phyloP scores from a whole-genome alignment of 2,113 vertebrate genomes.

The Rutilus rutilus region DNA sequence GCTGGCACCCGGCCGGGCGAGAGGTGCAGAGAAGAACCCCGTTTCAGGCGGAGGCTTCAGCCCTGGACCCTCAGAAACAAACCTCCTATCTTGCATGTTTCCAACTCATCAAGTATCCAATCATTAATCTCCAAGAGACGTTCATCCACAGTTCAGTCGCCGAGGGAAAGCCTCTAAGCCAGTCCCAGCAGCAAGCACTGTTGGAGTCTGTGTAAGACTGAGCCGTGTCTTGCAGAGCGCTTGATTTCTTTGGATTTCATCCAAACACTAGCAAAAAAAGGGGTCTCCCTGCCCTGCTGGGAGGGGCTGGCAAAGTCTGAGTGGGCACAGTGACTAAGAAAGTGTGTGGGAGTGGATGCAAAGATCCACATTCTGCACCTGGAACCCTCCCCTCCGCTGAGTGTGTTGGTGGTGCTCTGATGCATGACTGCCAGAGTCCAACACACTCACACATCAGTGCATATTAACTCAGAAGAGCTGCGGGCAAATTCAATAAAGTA shows the following conservation, averaged over 20 bases:
- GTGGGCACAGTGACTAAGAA: slow-evolving; percentile 42
- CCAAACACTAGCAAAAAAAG: slow-evolving; percentile 41
- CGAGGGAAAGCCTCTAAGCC: background rate
- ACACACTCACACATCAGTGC: slow-evolving; percentile 37
- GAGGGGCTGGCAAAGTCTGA: slow-evolving; percentile 53
- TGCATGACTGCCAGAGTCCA: background rate
- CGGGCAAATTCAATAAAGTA: slow-evolving; percentile 43
- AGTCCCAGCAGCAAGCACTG: slow-evolving; percentile 6
- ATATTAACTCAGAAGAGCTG: slow-evolving; percentile 19
- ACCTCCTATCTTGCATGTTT: slow-evolving; percentile 17
- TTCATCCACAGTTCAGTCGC: background rate
- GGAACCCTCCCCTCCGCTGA: slow-evolving; percentile 24
- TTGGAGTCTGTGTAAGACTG: slow-evolving; percentile 27
- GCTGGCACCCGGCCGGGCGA: slow-evolving; percentile 77
- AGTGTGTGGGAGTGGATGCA: slow-evolving; percentile 4
- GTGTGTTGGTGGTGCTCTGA: slow-evolving; percentile 43
- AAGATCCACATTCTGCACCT: background rate
- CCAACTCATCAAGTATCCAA: background rate
- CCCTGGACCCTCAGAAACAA: slow-evolving; percentile 75
- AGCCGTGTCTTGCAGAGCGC: background rate
- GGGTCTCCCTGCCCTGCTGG: slow-evolving; percentile 50
- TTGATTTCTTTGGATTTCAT: slow-evolving; percentile 29
- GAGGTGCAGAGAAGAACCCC: slow-evolving; percentile 26
- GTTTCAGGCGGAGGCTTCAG: slow-evolving; percentile 78
- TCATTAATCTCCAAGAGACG: background rate